Percentiles rank a stretch among this genome's conserved stretches.
These are phyloP conservation scores for Ammodytes marinus DNA, from an alignment of 2,113 vertebrate species.

Conservation along the genomic window DNA sequence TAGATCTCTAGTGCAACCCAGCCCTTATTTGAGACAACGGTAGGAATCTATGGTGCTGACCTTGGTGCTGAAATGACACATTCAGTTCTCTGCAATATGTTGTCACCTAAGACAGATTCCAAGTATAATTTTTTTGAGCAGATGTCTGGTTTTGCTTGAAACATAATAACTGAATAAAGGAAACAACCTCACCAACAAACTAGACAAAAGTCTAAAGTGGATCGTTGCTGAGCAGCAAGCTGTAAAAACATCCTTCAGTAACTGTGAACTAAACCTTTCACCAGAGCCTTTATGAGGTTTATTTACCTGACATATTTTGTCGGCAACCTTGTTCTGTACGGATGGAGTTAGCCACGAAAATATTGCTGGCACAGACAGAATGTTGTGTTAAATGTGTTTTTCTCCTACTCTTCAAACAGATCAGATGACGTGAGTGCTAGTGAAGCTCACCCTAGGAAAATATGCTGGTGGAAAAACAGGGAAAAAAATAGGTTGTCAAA, in stretches of 20 bases:
- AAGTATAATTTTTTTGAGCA: background rate
- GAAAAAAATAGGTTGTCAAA: slow-evolving; percentile 3
- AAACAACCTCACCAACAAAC: background rate
- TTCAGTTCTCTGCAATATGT: background rate
- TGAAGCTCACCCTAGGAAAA: slow-evolving; percentile 4
- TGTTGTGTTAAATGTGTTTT: slow-evolving; percentile 7
- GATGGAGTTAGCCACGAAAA: background rate
- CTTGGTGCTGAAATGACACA: slow-evolving; percentile 44
- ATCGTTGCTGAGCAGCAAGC: background rate
- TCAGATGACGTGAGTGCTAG: slow-evolving; percentile 4
- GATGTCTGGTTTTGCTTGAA: background rate
- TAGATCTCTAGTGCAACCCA: background rate
- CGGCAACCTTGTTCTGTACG: slow-evolving; percentile 15
- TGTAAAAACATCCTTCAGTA: background rate
- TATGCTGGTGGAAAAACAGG: background rate
- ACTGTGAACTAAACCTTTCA: slow-evolving; percentile 8
- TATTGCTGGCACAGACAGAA: background rate
- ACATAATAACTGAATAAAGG: background rate
- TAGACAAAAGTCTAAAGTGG: slow-evolving; percentile 4
- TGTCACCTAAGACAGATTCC: background rate
- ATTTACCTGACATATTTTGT: slow-evolving; percentile 7
- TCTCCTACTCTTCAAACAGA: slow-evolving; percentile 5
- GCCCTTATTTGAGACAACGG: background rate
- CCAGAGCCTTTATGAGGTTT: background rate
- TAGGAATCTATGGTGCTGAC: background rate